A percentile compares a stretch with the other conserved stretches of the same genome.
Conservation (phyloP, 2,888 invertebrate genomes). For the Cheilosia vernalis region DNA sequence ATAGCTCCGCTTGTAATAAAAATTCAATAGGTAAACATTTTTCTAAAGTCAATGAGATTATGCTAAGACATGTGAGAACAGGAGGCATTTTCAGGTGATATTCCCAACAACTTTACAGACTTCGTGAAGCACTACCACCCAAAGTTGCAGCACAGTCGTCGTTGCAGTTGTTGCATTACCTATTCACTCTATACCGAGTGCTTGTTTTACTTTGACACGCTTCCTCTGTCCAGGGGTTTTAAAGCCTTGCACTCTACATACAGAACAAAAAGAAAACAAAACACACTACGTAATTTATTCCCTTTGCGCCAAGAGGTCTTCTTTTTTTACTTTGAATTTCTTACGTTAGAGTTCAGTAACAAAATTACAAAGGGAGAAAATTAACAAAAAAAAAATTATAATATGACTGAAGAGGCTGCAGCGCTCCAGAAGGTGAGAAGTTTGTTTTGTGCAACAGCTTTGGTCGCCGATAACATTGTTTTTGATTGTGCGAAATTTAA, state of each 20-base stretch:
- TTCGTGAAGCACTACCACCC: conserved; percentile 47
- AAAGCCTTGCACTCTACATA: conserved; percentile 19
- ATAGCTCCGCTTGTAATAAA: neutral
- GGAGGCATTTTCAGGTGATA: conserved; percentile 54
- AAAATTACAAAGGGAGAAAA: conserved; percentile 54
- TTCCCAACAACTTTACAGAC: conserved; percentile 54
- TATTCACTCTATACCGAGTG: conserved; percentile 45
- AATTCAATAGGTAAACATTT: conserved; percentile 27
- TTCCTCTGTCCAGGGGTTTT: conserved; percentile 58
- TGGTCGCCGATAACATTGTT: conserved; percentile 25
- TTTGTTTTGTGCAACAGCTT: conserved; percentile 18
- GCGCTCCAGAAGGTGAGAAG: conserved; percentile 22
- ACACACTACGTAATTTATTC: conserved; percentile 60
- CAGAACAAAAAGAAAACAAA: neutral
- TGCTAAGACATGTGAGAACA: conserved; percentile 62
- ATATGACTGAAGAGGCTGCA: conserved; percentile 40
- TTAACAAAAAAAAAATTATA: conserved; percentile 8
- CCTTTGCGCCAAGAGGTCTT: conserved; percentile 55
- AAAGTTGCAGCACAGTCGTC: conserved; percentile 28
- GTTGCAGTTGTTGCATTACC: conserved; percentile 25
- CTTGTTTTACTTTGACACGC: conserved; percentile 61
- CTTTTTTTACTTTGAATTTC: conserved; percentile 41
- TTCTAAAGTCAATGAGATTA: conserved; percentile 51
- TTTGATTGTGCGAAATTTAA: conserved; percentile 35
- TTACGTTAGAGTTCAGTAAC: conserved; percentile 56